phyloP scores from a whole-genome alignment of 2,888 invertebrate species.

The Drosophila ezoana region DNA sequence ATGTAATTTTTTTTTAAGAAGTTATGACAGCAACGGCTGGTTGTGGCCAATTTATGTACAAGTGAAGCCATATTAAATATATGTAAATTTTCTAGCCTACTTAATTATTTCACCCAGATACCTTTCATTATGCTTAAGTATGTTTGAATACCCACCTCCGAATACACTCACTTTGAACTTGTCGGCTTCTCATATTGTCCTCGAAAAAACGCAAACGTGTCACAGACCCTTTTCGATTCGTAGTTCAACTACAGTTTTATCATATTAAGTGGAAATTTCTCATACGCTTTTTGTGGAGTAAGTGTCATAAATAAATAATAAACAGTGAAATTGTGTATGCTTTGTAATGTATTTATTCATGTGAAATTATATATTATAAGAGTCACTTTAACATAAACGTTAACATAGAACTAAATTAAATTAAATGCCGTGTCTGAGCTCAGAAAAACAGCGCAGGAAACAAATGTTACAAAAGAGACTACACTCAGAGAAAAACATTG shows the following conservation, averaged over 20 bases:
- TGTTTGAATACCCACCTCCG: slow-evolving; percentile 24
- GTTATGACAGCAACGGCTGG: not conserved
- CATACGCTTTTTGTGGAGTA: slow-evolving; percentile 58
- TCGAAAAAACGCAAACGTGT: slow-evolving; percentile 49
- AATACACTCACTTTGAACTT: slow-evolving; percentile 31
- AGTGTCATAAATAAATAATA: slow-evolving; percentile 19
- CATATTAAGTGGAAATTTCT: slow-evolving; percentile 54
- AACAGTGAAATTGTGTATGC: slow-evolving; percentile 17
- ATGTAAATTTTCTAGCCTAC: slow-evolving; percentile 56
- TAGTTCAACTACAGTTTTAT: not conserved
- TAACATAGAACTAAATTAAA: slow-evolving; percentile 43
- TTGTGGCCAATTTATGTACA: slow-evolving; percentile 7
- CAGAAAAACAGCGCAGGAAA: slow-evolving; percentile 62
- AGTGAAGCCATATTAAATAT: slow-evolving; percentile 1
- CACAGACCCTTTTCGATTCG: slow-evolving; percentile 47
- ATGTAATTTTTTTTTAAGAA: not conserved
- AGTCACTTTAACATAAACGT: slow-evolving; percentile 35
- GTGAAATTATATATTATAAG: slow-evolving; percentile 49
- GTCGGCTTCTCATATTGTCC: slow-evolving; percentile 61
- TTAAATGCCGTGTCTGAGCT: slow-evolving; percentile 46
- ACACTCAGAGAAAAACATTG: slow-evolving; percentile 9
- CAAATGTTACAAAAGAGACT: slow-evolving; percentile 75
- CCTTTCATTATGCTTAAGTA: not conserved
- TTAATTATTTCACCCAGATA: slow-evolving; percentile 50
- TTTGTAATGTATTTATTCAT: slow-evolving; percentile 55